phyloP scores from a whole-genome alignment of 2,888 invertebrate genomes.

The Orthosia gothica region DNA sequence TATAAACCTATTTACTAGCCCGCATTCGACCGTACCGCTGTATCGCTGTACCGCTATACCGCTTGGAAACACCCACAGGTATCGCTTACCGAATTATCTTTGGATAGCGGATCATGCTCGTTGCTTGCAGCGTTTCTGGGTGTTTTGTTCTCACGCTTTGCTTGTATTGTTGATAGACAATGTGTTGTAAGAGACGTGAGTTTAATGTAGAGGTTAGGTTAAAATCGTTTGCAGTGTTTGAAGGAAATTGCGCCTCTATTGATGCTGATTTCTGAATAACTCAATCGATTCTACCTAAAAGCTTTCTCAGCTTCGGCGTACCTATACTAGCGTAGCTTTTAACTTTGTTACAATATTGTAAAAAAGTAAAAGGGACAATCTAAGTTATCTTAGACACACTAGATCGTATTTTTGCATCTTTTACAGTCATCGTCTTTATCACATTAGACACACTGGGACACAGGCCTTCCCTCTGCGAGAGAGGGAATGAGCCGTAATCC shows the following conservation, averaged over 20 bases:
- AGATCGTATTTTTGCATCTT: background rate
- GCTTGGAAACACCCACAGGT: slow-evolving; percentile 59
- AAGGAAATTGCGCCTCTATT: slow-evolving; percentile 8
- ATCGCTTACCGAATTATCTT: slow-evolving; percentile 63
- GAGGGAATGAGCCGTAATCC: too few relatives aligned
- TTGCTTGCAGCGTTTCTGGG: slow-evolving; percentile 37
- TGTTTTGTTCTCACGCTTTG: slow-evolving; percentile 59
- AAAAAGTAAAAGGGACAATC: background rate
- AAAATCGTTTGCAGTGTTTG: slow-evolving; percentile 6
- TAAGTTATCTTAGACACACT: background rate
- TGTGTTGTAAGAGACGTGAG: slow-evolving; percentile 16
- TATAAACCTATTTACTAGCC: slow-evolving; percentile 79
- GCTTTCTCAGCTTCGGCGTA: background rate
- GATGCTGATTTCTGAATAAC: background rate
- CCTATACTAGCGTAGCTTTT: background rate
- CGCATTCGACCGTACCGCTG: slow-evolving; percentile 62
- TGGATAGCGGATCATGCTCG: slow-evolving; percentile 50
- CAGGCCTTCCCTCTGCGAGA: too few relatives aligned
- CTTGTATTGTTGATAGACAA: slow-evolving; percentile 24
- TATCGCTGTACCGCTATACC: slow-evolving; percentile 46
- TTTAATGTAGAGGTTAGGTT: slow-evolving; percentile 1
- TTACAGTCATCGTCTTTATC: background rate
- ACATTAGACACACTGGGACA: too few relatives aligned
- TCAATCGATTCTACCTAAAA: background rate
- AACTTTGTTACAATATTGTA: background rate